A percentile compares a stretch with the other conserved stretches of the same genome.
These are phyloP conservation scores for Sphaerodactylus townsendi DNA, from an alignment of 2,113 vertebrate species.

Conservation along the genomic window DNA sequence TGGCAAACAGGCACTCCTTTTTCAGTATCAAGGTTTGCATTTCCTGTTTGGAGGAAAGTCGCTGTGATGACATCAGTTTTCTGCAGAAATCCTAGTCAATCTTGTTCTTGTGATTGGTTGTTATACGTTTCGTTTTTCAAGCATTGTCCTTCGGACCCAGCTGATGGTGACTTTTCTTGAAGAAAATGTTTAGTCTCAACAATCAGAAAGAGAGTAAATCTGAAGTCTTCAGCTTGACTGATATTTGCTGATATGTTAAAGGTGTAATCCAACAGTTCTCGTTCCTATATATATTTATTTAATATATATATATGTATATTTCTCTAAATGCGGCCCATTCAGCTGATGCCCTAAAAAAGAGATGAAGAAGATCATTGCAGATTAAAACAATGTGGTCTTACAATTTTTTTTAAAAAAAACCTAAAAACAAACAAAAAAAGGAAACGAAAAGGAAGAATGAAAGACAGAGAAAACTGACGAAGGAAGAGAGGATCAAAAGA, in stretches of 20 bases:
- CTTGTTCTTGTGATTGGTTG: conserved; percentile 70
- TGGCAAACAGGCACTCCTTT: conserved; percentile 93
- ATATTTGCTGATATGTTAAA: conserved; percentile 86
- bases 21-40: conserved; percentile 73
- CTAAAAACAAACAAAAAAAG: conserved; percentile 35
- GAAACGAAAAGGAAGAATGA: conserved; percentile 33
- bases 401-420: not conserved
- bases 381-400: conserved; percentile 66
- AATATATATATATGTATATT: conserved; percentile 77
- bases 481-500: conserved; percentile 48
- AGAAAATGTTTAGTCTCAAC: conserved; percentile 82
- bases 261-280: conserved; percentile 83
- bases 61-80: conserved; percentile 76
- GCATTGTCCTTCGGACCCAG: conserved; percentile 79
- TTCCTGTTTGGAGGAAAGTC: conserved; percentile 77
- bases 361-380: conserved; percentile 78
- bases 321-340: conserved; percentile 88
- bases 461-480: conserved; percentile 36
- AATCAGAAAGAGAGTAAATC: conserved; percentile 80
- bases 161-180: conserved; percentile 79
- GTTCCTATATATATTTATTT: conserved; percentile 73
- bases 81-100: conserved; percentile 76
- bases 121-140: conserved; percentile 69
- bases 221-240: conserved; percentile 85
- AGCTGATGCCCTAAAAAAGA: conserved; percentile 85